These are phyloP conservation scores for Muscina levida DNA, from an alignment of 2,888 invertebrate species.

Conservation along the genomic window DNA sequence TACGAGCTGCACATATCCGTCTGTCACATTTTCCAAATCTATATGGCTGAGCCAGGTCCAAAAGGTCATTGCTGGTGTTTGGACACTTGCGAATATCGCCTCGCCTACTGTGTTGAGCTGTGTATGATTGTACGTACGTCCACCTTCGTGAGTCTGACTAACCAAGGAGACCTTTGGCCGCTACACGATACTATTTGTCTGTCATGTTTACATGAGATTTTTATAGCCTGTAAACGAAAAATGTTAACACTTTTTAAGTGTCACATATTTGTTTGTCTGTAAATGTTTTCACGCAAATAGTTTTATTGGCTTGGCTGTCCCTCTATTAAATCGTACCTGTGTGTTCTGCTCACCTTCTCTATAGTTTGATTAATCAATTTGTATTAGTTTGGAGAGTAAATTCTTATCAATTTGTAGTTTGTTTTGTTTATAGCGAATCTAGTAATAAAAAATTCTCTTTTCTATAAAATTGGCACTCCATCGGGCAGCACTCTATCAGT, in stretches of 20 bases:
- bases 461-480: too few relatives aligned
- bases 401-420: conserved; percentile 7
- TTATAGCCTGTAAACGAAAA: too few relatives aligned
- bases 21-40: conserved; percentile 6
- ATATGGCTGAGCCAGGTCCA: conserved; percentile 40
- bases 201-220: not conserved
- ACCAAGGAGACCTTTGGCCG: conserved; percentile 9
- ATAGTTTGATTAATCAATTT: too few relatives aligned
- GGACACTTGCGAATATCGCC: not conserved
- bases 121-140: too few relatives aligned
- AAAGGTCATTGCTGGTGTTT: conserved; percentile 16
- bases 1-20: not conserved
- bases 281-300: too few relatives aligned
- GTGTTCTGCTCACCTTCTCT: too few relatives aligned
- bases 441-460: not conserved
- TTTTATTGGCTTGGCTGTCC: too few relatives aligned
- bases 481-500: not conserved
- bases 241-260: too few relatives aligned
- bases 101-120: not conserved
- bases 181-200: conserved; percentile 3
- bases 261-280: too few relatives aligned
- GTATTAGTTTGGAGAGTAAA: not conserved
- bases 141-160: too few relatives aligned
- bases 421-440: not conserved
- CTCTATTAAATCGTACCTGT: too few relatives aligned